A percentile compares a stretch with the other conserved stretches of the same genome.
phyloP scores from a whole-genome alignment of 2,888 invertebrate species.

The Chrysina gloriosa region DNA sequence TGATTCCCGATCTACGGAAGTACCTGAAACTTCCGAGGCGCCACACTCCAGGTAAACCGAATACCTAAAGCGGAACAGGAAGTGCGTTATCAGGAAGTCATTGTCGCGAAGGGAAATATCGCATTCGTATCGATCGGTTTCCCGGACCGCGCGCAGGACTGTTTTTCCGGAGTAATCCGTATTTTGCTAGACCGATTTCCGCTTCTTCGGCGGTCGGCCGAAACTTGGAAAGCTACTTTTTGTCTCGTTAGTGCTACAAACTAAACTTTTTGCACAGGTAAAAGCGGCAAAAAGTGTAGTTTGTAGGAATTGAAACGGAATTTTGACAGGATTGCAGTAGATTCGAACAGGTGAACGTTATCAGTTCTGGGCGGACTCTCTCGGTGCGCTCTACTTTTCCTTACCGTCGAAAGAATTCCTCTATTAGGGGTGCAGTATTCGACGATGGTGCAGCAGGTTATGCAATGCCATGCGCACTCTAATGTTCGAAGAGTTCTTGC shows the following conservation, averaged over 20 bases:
- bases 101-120: constrained; percentile 37
- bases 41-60: neutral
- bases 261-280: constrained; percentile 52
- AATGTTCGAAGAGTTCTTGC: neutral
- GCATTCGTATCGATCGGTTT: constrained; percentile 39
- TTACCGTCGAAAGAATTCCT: constrained; percentile 24
- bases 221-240: neutral
- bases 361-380: constrained; percentile 7
- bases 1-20: constrained; percentile 33
- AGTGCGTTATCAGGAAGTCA: constrained; percentile 59
- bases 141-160: constrained; percentile 2
- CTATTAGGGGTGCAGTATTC: constrained; percentile 11
- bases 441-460: neutral
- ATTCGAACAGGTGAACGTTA: constrained; percentile 31
- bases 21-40: no score
- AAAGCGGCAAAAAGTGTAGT: constrained; percentile 57
- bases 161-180: neutral
- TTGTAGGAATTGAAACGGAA: constrained; percentile 57
- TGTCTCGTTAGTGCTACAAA: constrained; percentile 46
- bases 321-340: constrained; percentile 52
- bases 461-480: neutral
- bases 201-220: neutral
- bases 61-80: constrained; percentile 59
- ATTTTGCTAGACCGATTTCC: neutral
- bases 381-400: neutral